Base-by-base conservation (phyloP, 2,888 invertebrate genomes). In the Apantesis nais region DNA sequence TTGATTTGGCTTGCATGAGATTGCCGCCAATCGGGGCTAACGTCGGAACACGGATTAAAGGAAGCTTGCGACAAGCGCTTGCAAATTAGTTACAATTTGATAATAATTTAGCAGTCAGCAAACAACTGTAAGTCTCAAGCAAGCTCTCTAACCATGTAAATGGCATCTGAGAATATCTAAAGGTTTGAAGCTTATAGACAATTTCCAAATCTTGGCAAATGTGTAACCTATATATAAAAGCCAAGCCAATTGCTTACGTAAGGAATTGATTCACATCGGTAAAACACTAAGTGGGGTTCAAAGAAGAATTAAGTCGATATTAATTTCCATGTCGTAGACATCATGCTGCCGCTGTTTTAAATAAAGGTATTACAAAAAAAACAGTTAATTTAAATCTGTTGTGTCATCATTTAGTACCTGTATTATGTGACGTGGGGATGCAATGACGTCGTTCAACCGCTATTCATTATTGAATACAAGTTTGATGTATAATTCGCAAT, bases 1-100 rank as follows among this genome's bases (percentile, higher is more conserved):
- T 72, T 78, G 71, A 39, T 37, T 74, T 66, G 67, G 25, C 44
- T 71, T 72, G 72, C 75, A 74, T 66, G 70, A 62, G 55, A 29
- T 19, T 63, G 48, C n/a, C n/a, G n/a, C n/a, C n/a, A n/a, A n/a
- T n/a, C n/a, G n/a, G n/a, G n/a, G n/a, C n/a, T n/a, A n/a, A n/a
- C n/a, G n/a, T n/a, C n/a, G n/a, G n/a, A n/a, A n/a, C n/a, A n/a
- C n/a, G n/a, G n/a, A n/a, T n/a, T n/a, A n/a, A n/a, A n/a, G n/a
- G n/a, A n/a, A n/a, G n/a, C n/a, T n/a, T n/a, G n/a, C n/a, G n/a
- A n/a, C n/a, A n/a, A n/a, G n/a, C n/a, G n/a, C n/a, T n/a, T n/a
- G n/a, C n/a, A n/a, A n/a, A n/a, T n/a, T n/a, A n/a, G n/a, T n/a
- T n/a, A n/a, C n/a, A n/a, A n/a, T n/a, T n/a, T n/a, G n/a, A n/a